Conservation (phyloP, 2,113 vertebrate species). For the Vulpes ferrilata region DNA sequence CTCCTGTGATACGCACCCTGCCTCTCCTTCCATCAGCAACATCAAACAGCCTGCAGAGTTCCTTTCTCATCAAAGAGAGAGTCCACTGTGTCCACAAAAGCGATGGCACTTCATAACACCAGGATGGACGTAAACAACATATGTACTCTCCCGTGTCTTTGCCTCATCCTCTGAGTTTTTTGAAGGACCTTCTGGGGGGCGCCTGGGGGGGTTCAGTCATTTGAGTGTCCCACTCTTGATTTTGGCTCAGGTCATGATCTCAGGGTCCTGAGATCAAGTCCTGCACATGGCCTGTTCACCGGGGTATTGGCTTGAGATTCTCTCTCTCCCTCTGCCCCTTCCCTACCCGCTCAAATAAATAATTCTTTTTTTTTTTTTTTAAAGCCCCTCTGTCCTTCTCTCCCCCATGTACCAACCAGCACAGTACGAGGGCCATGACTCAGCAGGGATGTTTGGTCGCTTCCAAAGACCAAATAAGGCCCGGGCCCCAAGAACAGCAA, state of each 20-base stretch:
- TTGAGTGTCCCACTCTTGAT: not conserved
- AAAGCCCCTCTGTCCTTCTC: not conserved
- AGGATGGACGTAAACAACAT: not conserved
- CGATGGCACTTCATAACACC: accelerated
- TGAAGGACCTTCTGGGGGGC: not conserved
- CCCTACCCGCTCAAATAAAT: not conserved
- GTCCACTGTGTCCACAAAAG: accelerated
- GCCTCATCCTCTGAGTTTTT: not conserved
- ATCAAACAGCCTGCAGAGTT: not conserved
- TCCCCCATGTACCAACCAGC: not conserved
- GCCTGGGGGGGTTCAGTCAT: not conserved
- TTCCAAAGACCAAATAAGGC: slow-evolving; percentile 50
- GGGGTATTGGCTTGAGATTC: not conserved
- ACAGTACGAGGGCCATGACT: slow-evolving; percentile 22
- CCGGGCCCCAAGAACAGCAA: not conserved
- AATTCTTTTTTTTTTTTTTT: too few species aligned
- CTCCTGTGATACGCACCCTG: accelerated
- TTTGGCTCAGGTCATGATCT: not conserved
- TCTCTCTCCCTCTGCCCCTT: not conserved
- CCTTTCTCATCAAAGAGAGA: not conserved
- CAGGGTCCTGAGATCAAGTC: not conserved
- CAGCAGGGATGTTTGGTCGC: slow-evolving; percentile 26
- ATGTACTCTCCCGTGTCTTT: accelerated
- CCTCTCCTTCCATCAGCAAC: not conserved
- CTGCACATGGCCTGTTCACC: too few species aligned